These are phyloP conservation scores for Diplogasteroides magnus DNA, from an alignment of 1,140 invertebrate species.

Conservation along the genomic window DNA sequence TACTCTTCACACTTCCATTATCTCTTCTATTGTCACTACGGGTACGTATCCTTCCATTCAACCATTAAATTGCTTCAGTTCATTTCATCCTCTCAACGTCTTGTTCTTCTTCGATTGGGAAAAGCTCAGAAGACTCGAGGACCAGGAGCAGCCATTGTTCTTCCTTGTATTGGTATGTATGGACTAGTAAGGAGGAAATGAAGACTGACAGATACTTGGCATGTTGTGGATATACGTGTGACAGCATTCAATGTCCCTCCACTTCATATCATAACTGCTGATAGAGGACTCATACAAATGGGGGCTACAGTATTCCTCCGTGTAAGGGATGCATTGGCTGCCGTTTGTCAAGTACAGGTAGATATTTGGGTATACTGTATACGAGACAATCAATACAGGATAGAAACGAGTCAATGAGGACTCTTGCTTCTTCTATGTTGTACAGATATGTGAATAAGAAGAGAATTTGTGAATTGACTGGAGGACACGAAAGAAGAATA, in stretches of 20 bases:
- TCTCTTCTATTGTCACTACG: conserved; percentile 34
- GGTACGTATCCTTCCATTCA: conserved; percentile 9
- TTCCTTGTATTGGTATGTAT: conserved; percentile 29
- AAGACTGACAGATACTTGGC: conserved; percentile 6
- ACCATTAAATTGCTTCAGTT: conserved; percentile 21
- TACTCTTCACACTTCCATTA: conserved; percentile 29
- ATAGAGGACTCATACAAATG: conserved; percentile 34
- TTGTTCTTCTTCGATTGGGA: conserved; percentile 32
- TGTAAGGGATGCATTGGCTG: conserved; percentile 28
- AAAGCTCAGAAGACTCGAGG: conserved; percentile 34
- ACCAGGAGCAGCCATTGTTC: conserved; percentile 28
- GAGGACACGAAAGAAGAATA: conserved; percentile 28
- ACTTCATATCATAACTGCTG: conserved; percentile 28
- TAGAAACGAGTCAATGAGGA: conserved; percentile 29
- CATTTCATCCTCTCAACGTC: conserved; percentile 24
- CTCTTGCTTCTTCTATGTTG: conserved; percentile 34
- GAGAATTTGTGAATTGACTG: conserved; percentile 30
- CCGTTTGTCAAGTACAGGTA: conserved; percentile 28
- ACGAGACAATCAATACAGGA: too few relatives aligned
- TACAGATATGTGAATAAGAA: conserved; percentile 35
- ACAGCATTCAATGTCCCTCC: conserved; percentile 38
- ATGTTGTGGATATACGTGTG: conserved; percentile 17
- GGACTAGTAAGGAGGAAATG: neutral
- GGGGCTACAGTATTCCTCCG: conserved; percentile 34
- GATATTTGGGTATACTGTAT: too few relatives aligned